phyloP scores from a whole-genome alignment of 2,888 invertebrate species.

The Tetropium fuscum region DNA sequence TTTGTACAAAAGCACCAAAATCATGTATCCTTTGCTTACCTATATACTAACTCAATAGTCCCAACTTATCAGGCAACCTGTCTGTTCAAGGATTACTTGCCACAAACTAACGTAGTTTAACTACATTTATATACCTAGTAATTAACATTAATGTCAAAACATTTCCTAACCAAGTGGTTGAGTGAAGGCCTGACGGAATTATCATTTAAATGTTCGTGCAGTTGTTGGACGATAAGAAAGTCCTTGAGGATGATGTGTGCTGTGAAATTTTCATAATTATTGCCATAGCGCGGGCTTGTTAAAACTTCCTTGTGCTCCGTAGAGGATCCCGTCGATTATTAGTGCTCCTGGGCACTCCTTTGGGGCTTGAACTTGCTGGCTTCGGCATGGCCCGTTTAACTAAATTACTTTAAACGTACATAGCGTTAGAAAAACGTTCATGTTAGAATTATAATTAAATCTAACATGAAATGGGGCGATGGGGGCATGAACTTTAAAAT shows the following conservation, averaged over 20 bases:
- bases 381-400: conserved; percentile 27
- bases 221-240: conserved; percentile 5
- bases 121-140: too few species aligned
- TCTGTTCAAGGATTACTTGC: too few species aligned
- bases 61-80: too few species aligned
- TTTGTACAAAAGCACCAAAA: too few species aligned
- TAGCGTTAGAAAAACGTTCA: conserved; percentile 13
- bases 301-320: conserved; percentile 31
- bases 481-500: conserved; percentile 2
- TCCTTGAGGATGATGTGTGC: conserved; percentile 14
- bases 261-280: conserved; percentile 35
- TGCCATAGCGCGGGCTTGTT: conserved; percentile 37
- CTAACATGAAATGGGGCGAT: conserved; percentile 3
- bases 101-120: too few species aligned
- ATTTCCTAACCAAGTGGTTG: conserved; percentile 3
- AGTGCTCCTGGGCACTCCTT: conserved; percentile 25
- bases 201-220: conserved; percentile 6
- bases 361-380: conserved; percentile 23
- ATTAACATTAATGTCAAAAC: too few species aligned
- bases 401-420: conserved; percentile 29
- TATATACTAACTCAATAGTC: too few species aligned
- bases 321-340: conserved; percentile 31
- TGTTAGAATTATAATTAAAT: conserved; percentile 30
- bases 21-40: too few species aligned
- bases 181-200: background rate